phyloP scores from a whole-genome alignment of 2,113 vertebrate species.

The human region DNA sequence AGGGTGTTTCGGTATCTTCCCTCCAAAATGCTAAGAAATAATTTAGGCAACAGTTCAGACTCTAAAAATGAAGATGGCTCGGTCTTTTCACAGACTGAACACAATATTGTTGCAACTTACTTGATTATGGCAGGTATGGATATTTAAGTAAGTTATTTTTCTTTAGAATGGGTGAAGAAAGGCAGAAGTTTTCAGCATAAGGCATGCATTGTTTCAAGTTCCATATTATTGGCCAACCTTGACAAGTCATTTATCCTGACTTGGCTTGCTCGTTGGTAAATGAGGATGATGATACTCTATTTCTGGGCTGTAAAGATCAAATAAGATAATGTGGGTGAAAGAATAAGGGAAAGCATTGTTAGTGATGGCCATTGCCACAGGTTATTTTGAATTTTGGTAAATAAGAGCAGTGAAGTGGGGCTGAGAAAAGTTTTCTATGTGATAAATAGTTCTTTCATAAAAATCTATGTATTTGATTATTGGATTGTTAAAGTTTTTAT shows the following conservation, averaged over 20 bases:
- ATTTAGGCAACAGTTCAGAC: constrained; percentile 79
- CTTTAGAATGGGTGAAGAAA: neutral
- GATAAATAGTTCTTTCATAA: neutral
- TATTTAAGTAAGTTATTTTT: constrained; percentile 8
- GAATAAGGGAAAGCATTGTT: neutral
- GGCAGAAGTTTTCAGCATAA: neutral
- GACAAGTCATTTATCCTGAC: neutral
- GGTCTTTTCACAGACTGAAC: constrained; percentile 91
- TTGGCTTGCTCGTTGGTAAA: neutral
- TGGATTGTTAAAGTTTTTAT: neutral
- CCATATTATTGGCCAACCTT: neutral
- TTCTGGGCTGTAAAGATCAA: neutral
- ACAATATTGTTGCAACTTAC: constrained; percentile 95
- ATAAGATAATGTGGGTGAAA: neutral
- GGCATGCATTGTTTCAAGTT: neutral
- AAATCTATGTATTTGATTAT: neutral
- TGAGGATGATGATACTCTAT: neutral
- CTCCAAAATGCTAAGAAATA: constrained; percentile 78
- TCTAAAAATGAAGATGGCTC: constrained; percentile 80
- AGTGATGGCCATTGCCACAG: neutral
- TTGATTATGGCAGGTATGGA: constrained; percentile 95
- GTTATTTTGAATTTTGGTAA: neutral
- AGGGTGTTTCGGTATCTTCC: constrained; percentile 47
- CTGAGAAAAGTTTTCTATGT: neutral
- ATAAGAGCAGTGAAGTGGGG: neutral